Conservation (phyloP, 2,113 vertebrate species). For the Falcunculus frontatus region DNA sequence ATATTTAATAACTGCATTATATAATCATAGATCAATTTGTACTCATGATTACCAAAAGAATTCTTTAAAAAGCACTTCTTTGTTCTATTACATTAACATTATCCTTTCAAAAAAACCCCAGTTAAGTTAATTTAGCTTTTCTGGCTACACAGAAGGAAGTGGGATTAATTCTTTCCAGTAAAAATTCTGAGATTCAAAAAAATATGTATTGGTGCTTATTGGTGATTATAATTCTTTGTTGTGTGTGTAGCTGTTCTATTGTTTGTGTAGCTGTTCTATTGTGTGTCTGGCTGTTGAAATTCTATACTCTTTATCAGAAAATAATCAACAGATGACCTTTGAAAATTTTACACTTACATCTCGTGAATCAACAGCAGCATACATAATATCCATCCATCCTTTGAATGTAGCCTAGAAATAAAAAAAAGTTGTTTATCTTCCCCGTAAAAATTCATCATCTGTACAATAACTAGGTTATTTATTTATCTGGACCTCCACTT, state of each 20-base stretch:
- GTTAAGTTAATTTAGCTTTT: neutral
- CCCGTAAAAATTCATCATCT: neutral
- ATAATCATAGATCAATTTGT: neutral
- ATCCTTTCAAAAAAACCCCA: neutral
- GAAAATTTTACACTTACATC: constrained; percentile 68
- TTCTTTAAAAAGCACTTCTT: neutral
- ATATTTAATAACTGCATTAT: neutral
- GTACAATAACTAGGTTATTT: neutral
- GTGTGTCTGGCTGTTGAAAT: neutral
- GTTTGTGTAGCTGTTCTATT: neutral
- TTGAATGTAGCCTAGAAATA: constrained; percentile 92
- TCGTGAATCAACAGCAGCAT: constrained; percentile 90
- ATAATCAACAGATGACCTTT: neutral
- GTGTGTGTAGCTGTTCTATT: neutral
- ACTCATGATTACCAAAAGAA: neutral
- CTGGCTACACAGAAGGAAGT: neutral
- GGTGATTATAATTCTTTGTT: neutral
- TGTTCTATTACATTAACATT: neutral
- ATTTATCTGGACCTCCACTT: neutral
- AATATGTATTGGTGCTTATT: neutral
- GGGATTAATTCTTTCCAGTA: neutral
- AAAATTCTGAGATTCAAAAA: neutral
- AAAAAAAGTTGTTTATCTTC: constrained; percentile 18
- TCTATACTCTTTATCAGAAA: neutral
- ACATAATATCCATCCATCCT: constrained; percentile 98